These are phyloP conservation scores for Zaprionus nigranus DNA, from an alignment of 1,140 invertebrate species.

Conservation along the genomic window DNA sequence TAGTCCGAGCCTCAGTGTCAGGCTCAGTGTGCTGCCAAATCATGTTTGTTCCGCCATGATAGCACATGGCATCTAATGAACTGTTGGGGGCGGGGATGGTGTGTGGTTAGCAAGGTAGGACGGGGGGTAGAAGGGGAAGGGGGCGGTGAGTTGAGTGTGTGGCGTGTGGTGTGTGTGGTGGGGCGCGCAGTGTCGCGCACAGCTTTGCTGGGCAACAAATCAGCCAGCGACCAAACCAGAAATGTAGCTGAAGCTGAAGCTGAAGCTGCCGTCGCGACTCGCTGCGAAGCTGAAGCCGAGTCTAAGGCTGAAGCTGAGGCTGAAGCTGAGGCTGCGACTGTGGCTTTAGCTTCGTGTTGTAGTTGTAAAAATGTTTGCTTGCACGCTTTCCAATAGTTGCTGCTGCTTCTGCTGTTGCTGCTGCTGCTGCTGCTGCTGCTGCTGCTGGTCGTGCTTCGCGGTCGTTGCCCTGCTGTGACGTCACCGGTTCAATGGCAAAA, in stretches of 20 bases:
- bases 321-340: constrained; percentile 34
- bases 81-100: constrained; percentile 69
- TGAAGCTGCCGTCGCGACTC: constrained; percentile 22
- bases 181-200: constrained; percentile 41
- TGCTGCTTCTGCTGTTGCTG: constrained; percentile 51
- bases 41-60: constrained; percentile 81
- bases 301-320: constrained; percentile 38
- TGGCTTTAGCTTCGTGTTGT: constrained; percentile 64
- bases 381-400: constrained; percentile 75
- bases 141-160: constrained; percentile 13
- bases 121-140: neutral
- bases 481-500: constrained; percentile 85
- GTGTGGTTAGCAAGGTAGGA: constrained; percentile 15
- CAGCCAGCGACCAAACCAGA: constrained; percentile 76
- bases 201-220: constrained; percentile 74
- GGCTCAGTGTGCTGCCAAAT: constrained; percentile 67
- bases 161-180: constrained; percentile 32
- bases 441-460: constrained; percentile 77
- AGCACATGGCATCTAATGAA: constrained; percentile 79
- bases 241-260: constrained; percentile 60
- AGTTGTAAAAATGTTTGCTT: constrained; percentile 83
- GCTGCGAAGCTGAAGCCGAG: constrained; percentile 19
- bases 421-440: constrained; percentile 49
- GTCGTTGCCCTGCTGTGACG: constrained; percentile 84
- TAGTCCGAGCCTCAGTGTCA: constrained; percentile 37